These are phyloP conservation scores for Drosophila borborema DNA, from an alignment of 2,888 invertebrate genomes.

Conservation along the genomic window DNA sequence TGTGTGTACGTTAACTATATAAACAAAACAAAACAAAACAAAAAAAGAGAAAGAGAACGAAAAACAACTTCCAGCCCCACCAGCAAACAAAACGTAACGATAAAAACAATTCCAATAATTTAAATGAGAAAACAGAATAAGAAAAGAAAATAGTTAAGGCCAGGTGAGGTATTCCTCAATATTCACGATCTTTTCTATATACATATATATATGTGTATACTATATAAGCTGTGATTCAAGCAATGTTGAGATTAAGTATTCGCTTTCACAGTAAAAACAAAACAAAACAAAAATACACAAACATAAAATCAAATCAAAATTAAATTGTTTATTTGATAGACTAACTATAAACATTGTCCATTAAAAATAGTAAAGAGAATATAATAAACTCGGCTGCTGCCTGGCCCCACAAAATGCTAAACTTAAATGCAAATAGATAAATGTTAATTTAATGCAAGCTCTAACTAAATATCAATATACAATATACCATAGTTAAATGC, in stretches of 20 bases:
- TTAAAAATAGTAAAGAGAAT: background rate
- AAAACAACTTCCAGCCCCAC: constrained; percentile 71
- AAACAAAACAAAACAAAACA: constrained; percentile 13
- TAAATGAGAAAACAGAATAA: constrained; percentile 13
- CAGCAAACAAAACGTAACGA: constrained; percentile 45
- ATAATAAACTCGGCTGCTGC: constrained; percentile 12
- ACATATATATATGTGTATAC: background rate
- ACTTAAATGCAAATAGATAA: constrained; percentile 66
- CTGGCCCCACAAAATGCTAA: constrained; percentile 39
- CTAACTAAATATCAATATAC: constrained; percentile 62
- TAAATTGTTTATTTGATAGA: constrained; percentile 4
- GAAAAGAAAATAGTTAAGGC: constrained; percentile 28
- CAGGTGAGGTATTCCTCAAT: constrained; percentile 23
- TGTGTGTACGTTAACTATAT: constrained; percentile 70
- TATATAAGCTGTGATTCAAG: constrained; percentile 28
- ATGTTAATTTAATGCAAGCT: constrained; percentile 62
- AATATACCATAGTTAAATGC: constrained; percentile 71
- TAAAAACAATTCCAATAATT: constrained; percentile 49
- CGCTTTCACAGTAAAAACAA: constrained; percentile 18
- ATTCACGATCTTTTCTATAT: constrained; percentile 20
- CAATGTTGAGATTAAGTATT: constrained; percentile 33
- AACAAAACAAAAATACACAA: background rate
- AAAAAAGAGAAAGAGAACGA: constrained; percentile 4
- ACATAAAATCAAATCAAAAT: background rate
- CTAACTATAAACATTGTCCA: constrained; percentile 5